Evolutionary conservation across 2,797 vertebrate genomes (phyloP), one percentile per base, ranked within the genome.

Genomic region (Artibeus lituratus): DNA sequence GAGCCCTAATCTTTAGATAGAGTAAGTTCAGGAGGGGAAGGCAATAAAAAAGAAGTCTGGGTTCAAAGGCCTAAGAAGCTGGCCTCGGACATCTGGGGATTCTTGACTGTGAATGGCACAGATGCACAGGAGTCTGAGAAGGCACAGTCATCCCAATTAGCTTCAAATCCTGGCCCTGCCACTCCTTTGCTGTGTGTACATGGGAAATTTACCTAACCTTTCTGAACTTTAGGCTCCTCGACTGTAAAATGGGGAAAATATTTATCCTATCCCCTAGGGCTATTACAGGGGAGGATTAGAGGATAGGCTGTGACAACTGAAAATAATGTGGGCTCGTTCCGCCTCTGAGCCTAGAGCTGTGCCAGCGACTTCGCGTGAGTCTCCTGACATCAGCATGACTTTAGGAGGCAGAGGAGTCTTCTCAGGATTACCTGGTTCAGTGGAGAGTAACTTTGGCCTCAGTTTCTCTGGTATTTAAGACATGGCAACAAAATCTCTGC

Each of bases 1-100:
- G 89, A 95, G 57, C 16, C 74, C 69, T 83, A 47, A 88, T 94
- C 57, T 69, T n/a, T 74, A 96, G 89, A 88, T 18, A 69, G 12
- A n/a, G 47, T 44, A 59, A 90, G 55, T 49, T 53, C 9, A n/a
- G 81, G 37, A 57, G 14, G 24, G 62, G 42, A 83, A 81, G 88
- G 65, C 72, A 39, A 32, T 67, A 35, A 26, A 67, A 62, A 90
- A 72, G 72, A 89, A 49, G 86, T 35, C 53, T 80, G 72, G 77
- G 39, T 51, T 19, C 29, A 76, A 69, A 87, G 39, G n/a, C 19
- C 51, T 2, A 18, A 39, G 85, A 44, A 77, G 72, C 82, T 24
- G 37, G 55, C 21, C 22, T 47, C 49, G 24, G 37, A 92, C 76
- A 80, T 42, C 62, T 89, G 70, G 53, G 69, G 94, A 83, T 86